Evolutionary conservation across 2,888 invertebrate genomes (phyloP).

Genomic region (Masnerella sp.): DNA sequence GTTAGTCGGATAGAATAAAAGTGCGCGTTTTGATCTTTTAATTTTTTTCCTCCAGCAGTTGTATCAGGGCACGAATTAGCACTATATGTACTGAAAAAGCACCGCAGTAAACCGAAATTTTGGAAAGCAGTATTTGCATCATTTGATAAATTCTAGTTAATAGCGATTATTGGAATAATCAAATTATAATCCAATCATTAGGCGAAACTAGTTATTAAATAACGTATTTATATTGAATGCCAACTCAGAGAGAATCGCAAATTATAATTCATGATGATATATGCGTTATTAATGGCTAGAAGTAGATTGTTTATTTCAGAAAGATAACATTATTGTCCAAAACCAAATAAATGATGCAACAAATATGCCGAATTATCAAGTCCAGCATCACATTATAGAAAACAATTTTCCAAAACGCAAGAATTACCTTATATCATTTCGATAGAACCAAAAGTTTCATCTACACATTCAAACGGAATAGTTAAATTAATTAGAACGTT

Average conservation of each 20-base stretch:
- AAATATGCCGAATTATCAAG: too few species aligned
- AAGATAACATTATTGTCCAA: background rate
- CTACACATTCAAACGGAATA: too few species aligned
- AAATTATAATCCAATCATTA: conserved; percentile 15
- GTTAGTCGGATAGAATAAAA: conserved; percentile 22
- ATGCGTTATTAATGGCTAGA: background rate
- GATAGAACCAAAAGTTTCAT: too few species aligned
- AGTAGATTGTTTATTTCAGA: conserved; percentile 3
- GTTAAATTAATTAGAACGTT: too few species aligned
- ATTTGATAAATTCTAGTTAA: conserved; percentile 1
- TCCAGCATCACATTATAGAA: too few species aligned
- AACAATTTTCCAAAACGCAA: too few species aligned
- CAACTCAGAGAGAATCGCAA: background rate
- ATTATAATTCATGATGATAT: conserved; percentile 1
- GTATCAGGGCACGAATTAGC: too few species aligned
- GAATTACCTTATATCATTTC: too few species aligned
- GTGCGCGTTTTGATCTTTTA: background rate
- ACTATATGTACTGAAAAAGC: too few species aligned
- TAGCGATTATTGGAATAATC: conserved; percentile 14
- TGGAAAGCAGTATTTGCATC: background rate
- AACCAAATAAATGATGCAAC: too few species aligned
- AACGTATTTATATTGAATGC: conserved; percentile 9
- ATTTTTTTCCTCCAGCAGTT: background rate
- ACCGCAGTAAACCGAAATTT: too few species aligned
- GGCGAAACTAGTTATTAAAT: conserved; percentile 19